Conservation (phyloP, 2,113 vertebrate genomes). For the Paramormyrops kingsleyae region DNA sequence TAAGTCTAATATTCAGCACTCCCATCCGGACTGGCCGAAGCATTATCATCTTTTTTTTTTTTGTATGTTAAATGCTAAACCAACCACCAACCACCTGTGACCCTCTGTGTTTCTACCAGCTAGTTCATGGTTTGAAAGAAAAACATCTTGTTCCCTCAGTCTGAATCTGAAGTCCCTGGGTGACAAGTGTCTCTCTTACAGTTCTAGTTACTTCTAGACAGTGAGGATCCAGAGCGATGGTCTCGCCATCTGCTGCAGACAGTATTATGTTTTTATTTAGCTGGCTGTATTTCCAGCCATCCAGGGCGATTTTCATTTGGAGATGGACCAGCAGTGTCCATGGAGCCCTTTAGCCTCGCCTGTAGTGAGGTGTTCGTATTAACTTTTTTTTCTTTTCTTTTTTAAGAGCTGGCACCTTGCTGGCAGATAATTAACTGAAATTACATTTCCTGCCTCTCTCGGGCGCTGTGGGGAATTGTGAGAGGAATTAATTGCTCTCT, state of each 20-base stretch:
- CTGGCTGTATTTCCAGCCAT: conserved; percentile 7
- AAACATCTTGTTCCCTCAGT: not conserved
- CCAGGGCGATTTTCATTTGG: conserved; percentile 10
- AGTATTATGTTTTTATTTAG: conserved; percentile 1
- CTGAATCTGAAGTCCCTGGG: not conserved
- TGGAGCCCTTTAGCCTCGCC: not conserved
- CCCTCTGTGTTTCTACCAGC: too few relatives aligned
- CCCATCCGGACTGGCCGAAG: not conserved
- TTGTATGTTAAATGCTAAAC: not conserved
- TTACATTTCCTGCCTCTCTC: conserved; percentile 50
- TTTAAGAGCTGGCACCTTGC: conserved; percentile 47
- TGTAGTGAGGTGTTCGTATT: not conserved
- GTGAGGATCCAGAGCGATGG: not conserved
- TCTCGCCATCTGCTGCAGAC: conserved; percentile 10
- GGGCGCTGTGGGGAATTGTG: conserved; percentile 22
- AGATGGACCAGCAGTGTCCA: not conserved
- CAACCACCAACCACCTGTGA: not conserved
- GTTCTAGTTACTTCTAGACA: not conserved
- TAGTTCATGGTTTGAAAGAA: not conserved
- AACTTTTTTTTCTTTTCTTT: too few relatives aligned
- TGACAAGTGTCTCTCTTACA: not conserved
- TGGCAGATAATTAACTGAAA: conserved; percentile 60
- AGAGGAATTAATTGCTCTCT: not conserved
- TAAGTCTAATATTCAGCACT: not conserved
- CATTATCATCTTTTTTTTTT: not conserved